Percentiles rank a stretch among this genome's conserved stretches.
Conservation (phyloP, 2,797 vertebrate species). For the Todus mexicanus region DNA sequence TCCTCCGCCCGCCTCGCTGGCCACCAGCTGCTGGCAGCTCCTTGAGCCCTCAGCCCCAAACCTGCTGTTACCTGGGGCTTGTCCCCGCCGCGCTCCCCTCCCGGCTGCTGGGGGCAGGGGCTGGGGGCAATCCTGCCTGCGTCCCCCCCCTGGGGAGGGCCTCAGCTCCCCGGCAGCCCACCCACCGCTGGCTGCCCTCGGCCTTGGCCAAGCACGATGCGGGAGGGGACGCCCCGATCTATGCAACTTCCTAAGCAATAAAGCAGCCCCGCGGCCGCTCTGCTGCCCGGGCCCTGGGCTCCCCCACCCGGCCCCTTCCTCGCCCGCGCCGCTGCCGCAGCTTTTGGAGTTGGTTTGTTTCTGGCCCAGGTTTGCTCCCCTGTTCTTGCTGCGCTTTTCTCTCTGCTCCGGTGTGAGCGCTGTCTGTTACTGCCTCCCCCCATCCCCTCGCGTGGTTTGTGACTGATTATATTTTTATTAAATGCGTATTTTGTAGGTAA, state of each 20-base stretch:
- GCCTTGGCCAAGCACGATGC: too few relatives aligned
- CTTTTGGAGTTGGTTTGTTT: not conserved
- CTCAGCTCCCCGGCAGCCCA: not conserved
- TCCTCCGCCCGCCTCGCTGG: not conserved
- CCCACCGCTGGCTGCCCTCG: rapidly evolving
- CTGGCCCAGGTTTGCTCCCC: not conserved
- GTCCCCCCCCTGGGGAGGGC: rapidly evolving
- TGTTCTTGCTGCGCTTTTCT: not conserved
- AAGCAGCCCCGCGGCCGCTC: not conserved
- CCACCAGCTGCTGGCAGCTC: not conserved
- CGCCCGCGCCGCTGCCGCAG: rapidly evolving
- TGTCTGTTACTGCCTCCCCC: not conserved
- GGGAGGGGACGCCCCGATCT: not conserved
- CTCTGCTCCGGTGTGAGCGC: not conserved
- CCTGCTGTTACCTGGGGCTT: not conserved
- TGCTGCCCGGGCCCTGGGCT: not conserved
- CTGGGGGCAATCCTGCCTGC: not conserved
- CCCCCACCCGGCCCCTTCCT: not conserved
- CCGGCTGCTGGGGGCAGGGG: rapidly evolving
- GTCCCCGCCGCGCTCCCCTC: rapidly evolving
- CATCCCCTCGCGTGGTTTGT: not conserved
- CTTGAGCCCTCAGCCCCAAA: not conserved
- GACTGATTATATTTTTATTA: conserved; percentile 41
- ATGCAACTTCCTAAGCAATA: conserved; percentile 34
- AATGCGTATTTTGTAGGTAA: conserved; percentile 19